Conservation (phyloP, 2,888 invertebrate genomes). For the Brachyopa scutellaris region DNA sequence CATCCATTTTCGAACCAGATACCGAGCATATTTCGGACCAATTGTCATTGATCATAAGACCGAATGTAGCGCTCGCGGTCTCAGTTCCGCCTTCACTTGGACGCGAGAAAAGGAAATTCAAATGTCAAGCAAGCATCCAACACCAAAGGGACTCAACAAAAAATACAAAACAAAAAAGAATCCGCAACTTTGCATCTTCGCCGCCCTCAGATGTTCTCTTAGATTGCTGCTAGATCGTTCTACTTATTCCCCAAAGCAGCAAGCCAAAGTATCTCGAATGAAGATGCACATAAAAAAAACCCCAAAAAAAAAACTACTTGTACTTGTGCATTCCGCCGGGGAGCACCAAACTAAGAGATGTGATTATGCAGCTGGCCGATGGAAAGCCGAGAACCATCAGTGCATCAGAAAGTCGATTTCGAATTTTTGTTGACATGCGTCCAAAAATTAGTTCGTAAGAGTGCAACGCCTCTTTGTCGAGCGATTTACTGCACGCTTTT, state of each 20-base stretch:
- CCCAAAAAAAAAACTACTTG: conserved; percentile 13
- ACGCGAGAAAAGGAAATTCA: conserved; percentile 30
- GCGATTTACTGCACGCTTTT: conserved; percentile 56
- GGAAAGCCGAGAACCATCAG: conserved; percentile 27
- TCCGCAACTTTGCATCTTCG: conserved; percentile 66
- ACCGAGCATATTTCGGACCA: conserved; percentile 61
- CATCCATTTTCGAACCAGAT: conserved; percentile 64
- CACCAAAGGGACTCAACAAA: conserved; percentile 31
- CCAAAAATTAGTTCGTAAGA: conserved; percentile 69
- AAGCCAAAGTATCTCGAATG: conserved; percentile 29
- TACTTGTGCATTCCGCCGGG: conserved; percentile 54
- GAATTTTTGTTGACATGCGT: conserved; percentile 71
- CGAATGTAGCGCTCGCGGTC: not conserved
- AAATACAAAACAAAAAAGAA: not conserved
- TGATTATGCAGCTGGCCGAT: conserved; percentile 67
- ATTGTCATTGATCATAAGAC: conserved; percentile 70
- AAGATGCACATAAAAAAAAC: conserved; percentile 28
- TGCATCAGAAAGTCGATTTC: conserved; percentile 44
- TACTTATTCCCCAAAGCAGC: conserved; percentile 30
- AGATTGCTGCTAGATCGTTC: conserved; percentile 50
- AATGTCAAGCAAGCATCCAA: conserved; percentile 42
- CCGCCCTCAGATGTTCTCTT: conserved; percentile 62
- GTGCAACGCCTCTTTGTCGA: conserved; percentile 66
- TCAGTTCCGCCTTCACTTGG: conserved; percentile 29
- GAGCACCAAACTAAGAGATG: conserved; percentile 44